Evolutionary conservation across 1,140 invertebrate genomes (phyloP).

Genomic region (Orchestia grillus): DNA sequence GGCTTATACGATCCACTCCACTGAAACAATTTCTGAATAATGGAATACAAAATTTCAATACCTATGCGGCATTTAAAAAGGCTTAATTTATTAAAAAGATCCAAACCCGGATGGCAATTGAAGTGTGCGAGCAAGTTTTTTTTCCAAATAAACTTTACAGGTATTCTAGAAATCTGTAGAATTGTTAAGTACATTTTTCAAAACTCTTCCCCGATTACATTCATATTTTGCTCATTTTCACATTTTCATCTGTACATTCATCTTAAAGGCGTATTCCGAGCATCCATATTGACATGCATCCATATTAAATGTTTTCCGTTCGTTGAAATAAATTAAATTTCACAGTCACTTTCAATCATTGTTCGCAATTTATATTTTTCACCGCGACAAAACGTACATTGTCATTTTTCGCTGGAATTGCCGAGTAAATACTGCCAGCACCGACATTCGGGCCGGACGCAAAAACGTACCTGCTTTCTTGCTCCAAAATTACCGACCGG

Average conservation of each 20-base stretch:
- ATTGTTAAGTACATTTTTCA: background rate
- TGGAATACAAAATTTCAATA: too few species aligned
- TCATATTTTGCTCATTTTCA: background rate
- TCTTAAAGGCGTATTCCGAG: background rate
- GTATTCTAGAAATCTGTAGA: too few species aligned
- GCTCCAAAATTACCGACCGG: background rate
- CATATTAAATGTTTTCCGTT: background rate
- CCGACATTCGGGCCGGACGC: too few species aligned
- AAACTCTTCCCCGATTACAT: background rate
- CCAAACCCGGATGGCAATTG: too few species aligned
- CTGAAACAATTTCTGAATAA: too few species aligned
- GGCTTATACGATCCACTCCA: too few species aligned
- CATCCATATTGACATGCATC: background rate
- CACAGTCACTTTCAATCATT: background rate
- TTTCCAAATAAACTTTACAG: too few species aligned
- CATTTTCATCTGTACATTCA: background rate
- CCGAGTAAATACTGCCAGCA: background rate
- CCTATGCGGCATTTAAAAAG: too few species aligned
- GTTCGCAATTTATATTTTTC: too few species aligned
- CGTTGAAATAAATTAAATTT: background rate
- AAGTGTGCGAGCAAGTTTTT: too few species aligned
- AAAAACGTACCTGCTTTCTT: background rate
- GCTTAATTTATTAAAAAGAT: too few species aligned
- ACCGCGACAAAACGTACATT: too few species aligned
- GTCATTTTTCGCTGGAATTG: background rate